phyloP scores from a whole-genome alignment of 2,797 vertebrate genomes.

The Saxicola maurus region DNA sequence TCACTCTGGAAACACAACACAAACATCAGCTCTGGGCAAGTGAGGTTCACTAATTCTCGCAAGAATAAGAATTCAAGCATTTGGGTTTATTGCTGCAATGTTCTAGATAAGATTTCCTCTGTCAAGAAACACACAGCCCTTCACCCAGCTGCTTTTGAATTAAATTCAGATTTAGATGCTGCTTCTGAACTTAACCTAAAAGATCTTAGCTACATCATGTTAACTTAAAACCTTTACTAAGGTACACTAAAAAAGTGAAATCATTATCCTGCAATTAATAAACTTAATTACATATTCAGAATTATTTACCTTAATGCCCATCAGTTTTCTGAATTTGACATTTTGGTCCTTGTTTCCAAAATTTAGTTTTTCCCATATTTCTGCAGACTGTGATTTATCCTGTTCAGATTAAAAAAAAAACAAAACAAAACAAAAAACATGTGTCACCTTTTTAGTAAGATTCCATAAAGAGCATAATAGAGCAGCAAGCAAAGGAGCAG shows the following conservation, averaged over 20 bases:
- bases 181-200: not conserved
- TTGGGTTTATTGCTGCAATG: not conserved
- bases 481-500: not conserved
- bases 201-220: not conserved
- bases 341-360: constrained; percentile 99
- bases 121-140: not conserved
- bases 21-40: not conserved
- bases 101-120: not conserved
- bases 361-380: constrained; percentile 97
- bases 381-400: constrained; percentile 97
- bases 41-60: rapidly evolving
- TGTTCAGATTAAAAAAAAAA: constrained; percentile 45
- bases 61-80: not conserved
- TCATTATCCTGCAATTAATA: not conserved
- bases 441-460: not conserved
- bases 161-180: not conserved
- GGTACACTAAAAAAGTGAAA: not conserved
- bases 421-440: not conserved
- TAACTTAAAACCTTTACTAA: not conserved
- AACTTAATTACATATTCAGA: not conserved
- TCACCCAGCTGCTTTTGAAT: rapidly evolving
- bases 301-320: constrained; percentile 96
- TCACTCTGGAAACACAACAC: constrained; percentile 76
- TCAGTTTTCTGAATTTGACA: constrained; percentile 96
- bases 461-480: not conserved